Conservation (phyloP, 1,140 invertebrate genomes). For the Solenopsis invicta region DNA sequence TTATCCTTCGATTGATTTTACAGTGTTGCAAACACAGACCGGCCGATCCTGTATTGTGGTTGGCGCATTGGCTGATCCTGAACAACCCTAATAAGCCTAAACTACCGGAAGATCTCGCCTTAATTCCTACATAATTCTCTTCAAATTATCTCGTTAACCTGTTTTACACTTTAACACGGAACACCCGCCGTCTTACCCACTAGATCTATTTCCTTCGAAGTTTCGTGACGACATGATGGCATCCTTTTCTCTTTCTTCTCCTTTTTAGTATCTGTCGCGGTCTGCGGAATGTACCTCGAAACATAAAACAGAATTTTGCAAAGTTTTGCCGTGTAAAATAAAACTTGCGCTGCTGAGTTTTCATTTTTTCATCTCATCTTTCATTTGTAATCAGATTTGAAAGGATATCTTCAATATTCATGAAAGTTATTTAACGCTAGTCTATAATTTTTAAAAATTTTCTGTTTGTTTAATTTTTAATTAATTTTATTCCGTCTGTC, state of each 20-base stretch:
- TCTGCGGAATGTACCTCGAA: slow-evolving; percentile 74
- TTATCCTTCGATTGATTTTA: not conserved
- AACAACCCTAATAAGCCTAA: slow-evolving; percentile 93
- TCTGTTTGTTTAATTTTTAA: not conserved
- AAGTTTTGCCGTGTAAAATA: slow-evolving; percentile 1
- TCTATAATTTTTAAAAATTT: not conserved
- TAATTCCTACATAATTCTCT: slow-evolving; percentile 65
- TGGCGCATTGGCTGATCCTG: slow-evolving; percentile 92
- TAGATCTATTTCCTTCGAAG: slow-evolving; percentile 41
- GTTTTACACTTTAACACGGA: not conserved
- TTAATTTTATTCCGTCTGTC: not conserved
- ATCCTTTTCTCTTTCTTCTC: slow-evolving; percentile 59
- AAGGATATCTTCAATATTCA: not conserved
- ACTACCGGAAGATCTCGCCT: slow-evolving; percentile 81
- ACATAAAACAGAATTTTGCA: slow-evolving; percentile 14
- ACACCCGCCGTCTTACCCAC: slow-evolving; percentile 63
- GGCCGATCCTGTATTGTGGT: slow-evolving; percentile 91
- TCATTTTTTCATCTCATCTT: not conserved
- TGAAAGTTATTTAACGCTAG: slow-evolving; percentile 6
- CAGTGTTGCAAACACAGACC: slow-evolving; percentile 90
- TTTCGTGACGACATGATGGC: slow-evolving; percentile 56
- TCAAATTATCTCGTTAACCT: not conserved
- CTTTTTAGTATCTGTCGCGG: slow-evolving; percentile 52
- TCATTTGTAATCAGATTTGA: not conserved
- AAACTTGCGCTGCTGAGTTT: not conserved